Evolutionary conservation across 2,888 invertebrate genomes (phyloP), one percentile per base, ranked within the genome.

Genomic region (Galerucella nymphaeae): DNA sequence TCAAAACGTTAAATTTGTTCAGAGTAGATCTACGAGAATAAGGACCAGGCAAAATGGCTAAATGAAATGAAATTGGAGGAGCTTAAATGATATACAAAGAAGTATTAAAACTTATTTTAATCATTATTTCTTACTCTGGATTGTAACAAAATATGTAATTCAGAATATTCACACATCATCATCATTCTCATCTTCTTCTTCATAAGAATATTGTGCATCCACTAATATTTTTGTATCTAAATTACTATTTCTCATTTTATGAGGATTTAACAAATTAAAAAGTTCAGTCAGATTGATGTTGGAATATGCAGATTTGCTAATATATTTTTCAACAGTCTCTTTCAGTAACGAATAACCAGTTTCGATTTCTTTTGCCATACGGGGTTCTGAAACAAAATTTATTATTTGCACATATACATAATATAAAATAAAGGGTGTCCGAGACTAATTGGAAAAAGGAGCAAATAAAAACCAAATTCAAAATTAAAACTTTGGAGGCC

Each of bases 261-360:
- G 16, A 38, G 61, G 61, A 41, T 61, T 41, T 23, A 69, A n/a
- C 59, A 66, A 38, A 48, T 18, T 9, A 81, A 91, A 91, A 59
- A 91, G 80, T 77, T 89, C 88, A 0, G 88, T 87, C 41, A 94
- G 84, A 82, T 91, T 89, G 57, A 94, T 91, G 58, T 91, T 87
- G 2, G 92, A 91, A 84, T 92, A 94, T 0, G 90, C 91, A 8
- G 93, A 94, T 80, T 90, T 89, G 38, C 90, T 89, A 75, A 94
- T 85, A 80, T 90, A 89, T 77, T 90, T 91, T 80, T 93, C 92
- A 2, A 93, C 90, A 53, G 89, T 89, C 82, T 93, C 93, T 78
- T 90, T 91, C 13, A 94, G 85, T 11, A 87, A 85, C 80, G 90
- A 89, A 80, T 92, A 93, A 16, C 91, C 91, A 42, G 87, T 81